Percentiles rank a stretch among this genome's conserved stretches.
These are phyloP conservation scores for Bovichtus diacanthus DNA, from an alignment of 2,797 vertebrate genomes.

Conservation along the genomic window DNA sequence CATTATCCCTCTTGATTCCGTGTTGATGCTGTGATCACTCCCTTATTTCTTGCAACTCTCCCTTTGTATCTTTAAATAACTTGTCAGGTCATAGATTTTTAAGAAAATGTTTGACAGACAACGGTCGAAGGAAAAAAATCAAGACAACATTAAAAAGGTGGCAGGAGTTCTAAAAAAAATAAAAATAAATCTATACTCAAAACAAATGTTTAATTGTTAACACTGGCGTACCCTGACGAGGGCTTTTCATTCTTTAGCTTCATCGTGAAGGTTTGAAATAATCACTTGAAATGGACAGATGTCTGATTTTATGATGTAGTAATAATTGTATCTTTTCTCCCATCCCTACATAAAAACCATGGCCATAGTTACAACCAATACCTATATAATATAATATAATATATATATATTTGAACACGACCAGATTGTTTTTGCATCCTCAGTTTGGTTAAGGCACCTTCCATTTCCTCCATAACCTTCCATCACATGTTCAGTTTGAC, in stretches of 20 bases:
- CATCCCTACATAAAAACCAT: background rate
- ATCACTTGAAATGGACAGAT: background rate
- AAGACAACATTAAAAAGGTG: background rate
- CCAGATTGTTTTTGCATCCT: background rate
- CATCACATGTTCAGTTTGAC: slow-evolving; percentile 25
- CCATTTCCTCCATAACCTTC: background rate
- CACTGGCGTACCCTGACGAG: background rate
- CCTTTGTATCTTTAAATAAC: background rate
- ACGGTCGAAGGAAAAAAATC: background rate
- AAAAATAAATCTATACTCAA: background rate
- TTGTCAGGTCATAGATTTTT: background rate
- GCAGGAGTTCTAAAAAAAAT: background rate
- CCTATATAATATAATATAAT: no score
- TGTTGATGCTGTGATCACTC: background rate
- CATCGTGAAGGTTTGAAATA: background rate
- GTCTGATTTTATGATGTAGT: background rate
- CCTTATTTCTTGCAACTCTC: background rate
- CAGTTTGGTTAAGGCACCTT: slow-evolving; percentile 20
- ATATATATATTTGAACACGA: background rate
- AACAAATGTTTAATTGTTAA: no score
- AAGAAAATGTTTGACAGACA: background rate
- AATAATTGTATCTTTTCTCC: background rate
- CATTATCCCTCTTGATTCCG: background rate
- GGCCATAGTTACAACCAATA: background rate
- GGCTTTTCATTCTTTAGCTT: background rate